Conservation (phyloP, 1,140 invertebrate species). For the Calliphora vicina region DNA sequence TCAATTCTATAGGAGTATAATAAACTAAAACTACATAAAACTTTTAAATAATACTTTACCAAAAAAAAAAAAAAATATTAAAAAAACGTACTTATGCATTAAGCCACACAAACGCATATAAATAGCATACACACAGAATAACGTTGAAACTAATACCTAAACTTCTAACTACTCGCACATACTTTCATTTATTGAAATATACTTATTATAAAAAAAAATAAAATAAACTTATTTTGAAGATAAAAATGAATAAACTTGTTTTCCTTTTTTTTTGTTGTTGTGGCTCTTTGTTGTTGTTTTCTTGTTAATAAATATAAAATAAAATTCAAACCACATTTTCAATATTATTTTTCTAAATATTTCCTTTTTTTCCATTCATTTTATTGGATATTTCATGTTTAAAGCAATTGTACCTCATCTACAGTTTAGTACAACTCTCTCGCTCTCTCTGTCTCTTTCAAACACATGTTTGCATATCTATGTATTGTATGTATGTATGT, state of each 20-base stretch:
- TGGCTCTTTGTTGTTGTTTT: too few species aligned
- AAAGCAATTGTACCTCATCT: background rate
- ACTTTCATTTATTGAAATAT: too few species aligned
- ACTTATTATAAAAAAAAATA: too few species aligned
- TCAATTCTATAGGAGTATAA: background rate
- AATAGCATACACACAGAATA: background rate
- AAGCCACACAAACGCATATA: background rate
- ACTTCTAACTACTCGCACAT: background rate
- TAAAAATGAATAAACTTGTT: background rate
- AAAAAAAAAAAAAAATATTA: background rate
- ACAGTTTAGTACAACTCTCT: background rate
- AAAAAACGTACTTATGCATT: background rate
- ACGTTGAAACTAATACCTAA: background rate
- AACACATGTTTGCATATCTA: background rate
- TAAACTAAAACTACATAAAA: background rate
- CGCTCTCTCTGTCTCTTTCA: background rate
- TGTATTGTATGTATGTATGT: background rate
- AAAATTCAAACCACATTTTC: slow-evolving; percentile 23
- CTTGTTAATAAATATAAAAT: slow-evolving; percentile 25
- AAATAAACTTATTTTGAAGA: background rate
- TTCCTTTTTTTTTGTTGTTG: background rate
- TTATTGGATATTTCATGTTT: background rate
- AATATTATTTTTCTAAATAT: slow-evolving; percentile 8
- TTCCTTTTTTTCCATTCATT: background rate
- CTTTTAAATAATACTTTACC: background rate